phyloP scores from a whole-genome alignment of 2,888 invertebrate genomes.

The Oeneis ivallda region DNA sequence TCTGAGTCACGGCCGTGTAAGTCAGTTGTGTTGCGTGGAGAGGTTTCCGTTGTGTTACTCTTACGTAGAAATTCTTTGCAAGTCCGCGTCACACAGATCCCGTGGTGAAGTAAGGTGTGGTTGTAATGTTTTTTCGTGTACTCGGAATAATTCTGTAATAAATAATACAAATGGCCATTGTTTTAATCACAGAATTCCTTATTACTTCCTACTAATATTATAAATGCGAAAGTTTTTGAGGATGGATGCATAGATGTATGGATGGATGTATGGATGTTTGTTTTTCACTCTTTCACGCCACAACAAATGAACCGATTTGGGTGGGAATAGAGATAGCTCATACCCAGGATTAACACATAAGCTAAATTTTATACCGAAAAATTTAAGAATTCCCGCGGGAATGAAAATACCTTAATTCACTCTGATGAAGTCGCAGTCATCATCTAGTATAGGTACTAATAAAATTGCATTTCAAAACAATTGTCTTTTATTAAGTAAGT shows the following conservation, averaged over 20 bases:
- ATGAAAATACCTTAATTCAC: too few species aligned
- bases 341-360: neutral
- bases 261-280: too few species aligned
- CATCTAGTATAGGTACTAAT: too few species aligned
- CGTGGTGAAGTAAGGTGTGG: constrained; percentile 45
- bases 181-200: too few species aligned
- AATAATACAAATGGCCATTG: neutral
- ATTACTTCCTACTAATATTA: too few species aligned
- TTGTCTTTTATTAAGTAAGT: too few species aligned
- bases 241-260: too few species aligned
- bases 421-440: too few species aligned
- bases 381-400: neutral
- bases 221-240: too few species aligned
- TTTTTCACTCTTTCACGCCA: too few species aligned
- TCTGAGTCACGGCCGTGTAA: constrained; percentile 10
- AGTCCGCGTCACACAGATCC: constrained; percentile 46
- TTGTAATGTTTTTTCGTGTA: constrained; percentile 45
- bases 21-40: neutral
- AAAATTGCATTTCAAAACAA: too few species aligned
- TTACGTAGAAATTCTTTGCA: constrained; percentile 39
- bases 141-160: constrained; percentile 48
- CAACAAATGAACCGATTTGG: neutral
- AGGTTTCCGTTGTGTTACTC: constrained; percentile 22
- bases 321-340: too few species aligned
- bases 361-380: neutral